Base-by-base conservation (phyloP, 2,797 vertebrate species). In the Synaphobranchus kaupii region DNA sequence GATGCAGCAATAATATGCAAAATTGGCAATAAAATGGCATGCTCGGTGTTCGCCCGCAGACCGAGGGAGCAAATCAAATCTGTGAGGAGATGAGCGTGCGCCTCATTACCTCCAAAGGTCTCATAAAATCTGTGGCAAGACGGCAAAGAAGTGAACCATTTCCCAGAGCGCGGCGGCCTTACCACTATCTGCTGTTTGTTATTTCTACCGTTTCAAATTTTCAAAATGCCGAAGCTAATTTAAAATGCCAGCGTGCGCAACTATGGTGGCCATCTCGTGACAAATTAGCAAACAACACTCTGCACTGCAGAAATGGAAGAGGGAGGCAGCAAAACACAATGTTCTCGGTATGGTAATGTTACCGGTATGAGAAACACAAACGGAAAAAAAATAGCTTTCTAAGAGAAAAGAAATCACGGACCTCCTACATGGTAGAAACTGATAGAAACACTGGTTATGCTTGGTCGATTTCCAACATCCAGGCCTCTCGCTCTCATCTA, bases 81-180 rank as follows among this genome's bases (percentile, higher is more conserved):
- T 78, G 73, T 78, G 73, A 47, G 73, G 73, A 34, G 73, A 78
- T 78, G 73, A 47, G 73, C 39, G 22, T n/a, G 44, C 0, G 76
- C 76, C 76, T 80, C 76, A 80, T 80, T 80, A 80, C 76, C 76
- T 80, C 44, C 76, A 80, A 48, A 80, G 73, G 73, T 78, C 73
- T 78, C 73, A 31, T 80, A 48, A 80, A 80, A 50, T 48, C 76
- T 25, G 47, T 1, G 31, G 15, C 73, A 48, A 47, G 20, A 48
- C 47, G 44, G 76, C 7, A 8, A 50, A 6, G 6, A 48, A 80
- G 76, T n/a, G 73, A 44, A 48, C 44, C 34, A 47, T 80, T 80
- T 80, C 44, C 76, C 76, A 31, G 76, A 50, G 76, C 20, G 25
- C 17, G 7, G 76, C 6, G 34, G 73, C 76, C 39, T 50, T 10